Evolutionary conservation across 2,113 vertebrate genomes (phyloP), one percentile per base, ranked within the genome.

Genomic region (Semicossyphus pulcher): DNA sequence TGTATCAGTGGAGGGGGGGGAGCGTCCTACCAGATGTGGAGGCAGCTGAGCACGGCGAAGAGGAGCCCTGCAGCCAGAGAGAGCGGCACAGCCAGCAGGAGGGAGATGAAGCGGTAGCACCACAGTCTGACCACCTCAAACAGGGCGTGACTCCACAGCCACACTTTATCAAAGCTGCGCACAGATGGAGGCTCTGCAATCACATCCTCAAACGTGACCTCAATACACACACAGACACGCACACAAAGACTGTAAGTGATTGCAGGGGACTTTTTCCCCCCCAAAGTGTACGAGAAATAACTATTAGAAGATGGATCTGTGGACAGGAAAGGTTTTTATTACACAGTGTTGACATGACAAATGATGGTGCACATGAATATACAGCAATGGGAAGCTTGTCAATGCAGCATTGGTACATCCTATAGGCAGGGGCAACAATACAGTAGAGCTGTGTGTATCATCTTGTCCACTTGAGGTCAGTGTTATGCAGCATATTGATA

Each of bases 181-280:
- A 90, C 88, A 0, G 83, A 90, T 10, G 77, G 64, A 36, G 90
- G 87, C 56, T 91, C 91, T 32, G 87, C 88, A 54, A 91, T 92
- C 81, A 93, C 89, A 21, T 93, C 89, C 76, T 90, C 89, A 61
- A 93, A 92, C 45, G 62, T 79, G 28, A 93, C 86, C 92, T 92
- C 44, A 51, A 80, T 7, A 72, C 34, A 72, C 62, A 83, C 21
- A 52, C 4, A 51, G 7, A 34, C 7, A 66, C 15, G 11, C 4
- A 44, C 39, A 39, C 18, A 44, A 2, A 44, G 4, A 52, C 2
- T 20, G 29, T 25, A 32, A 52, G 20, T 47, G 31, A 61, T 39
- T 63, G 37, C 29, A 5, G 2, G 7, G 2, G 16, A 25, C 20
- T 9, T 5, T 21, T 26, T 39, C 26, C 29, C 15, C 32, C 11